Conservation (phyloP, 2,113 vertebrate genomes). For the Zapus hudsonius region DNA sequence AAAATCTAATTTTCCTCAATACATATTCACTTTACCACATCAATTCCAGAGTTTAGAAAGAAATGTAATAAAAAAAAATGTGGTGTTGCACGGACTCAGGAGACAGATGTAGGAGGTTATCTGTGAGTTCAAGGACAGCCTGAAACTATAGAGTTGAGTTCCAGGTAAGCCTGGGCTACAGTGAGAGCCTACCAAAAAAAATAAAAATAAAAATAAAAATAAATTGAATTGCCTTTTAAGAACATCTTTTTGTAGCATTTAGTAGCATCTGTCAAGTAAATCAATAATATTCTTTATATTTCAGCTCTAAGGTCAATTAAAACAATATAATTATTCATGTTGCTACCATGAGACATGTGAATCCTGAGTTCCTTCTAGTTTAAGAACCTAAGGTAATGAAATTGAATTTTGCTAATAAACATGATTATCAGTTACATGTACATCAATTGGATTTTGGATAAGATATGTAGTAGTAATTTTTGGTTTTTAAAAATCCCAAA, state of each 20-base stretch:
- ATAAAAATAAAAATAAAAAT: neutral
- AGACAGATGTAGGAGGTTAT: too few species aligned
- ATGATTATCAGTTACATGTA: neutral
- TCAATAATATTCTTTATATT: neutral
- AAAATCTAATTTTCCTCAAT: conserved; percentile 28
- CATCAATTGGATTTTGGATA: conserved; percentile 21
- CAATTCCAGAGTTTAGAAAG: neutral
- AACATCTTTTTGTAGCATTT: conserved; percentile 31
- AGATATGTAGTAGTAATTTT: neutral
- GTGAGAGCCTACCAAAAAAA: too few species aligned
- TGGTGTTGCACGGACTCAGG: too few species aligned
- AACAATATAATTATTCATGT: conserved; percentile 32
- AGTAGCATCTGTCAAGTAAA: conserved; percentile 34
- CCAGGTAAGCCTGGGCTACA: too few species aligned
- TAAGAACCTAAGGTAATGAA: neutral
- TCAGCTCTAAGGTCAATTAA: conserved; percentile 32
- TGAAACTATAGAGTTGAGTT: too few species aligned
- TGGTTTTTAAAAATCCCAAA: neutral
- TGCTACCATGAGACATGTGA: conserved; percentile 35
- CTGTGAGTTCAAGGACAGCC: too few species aligned
- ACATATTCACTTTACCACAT: neutral
- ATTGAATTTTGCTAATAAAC: neutral
- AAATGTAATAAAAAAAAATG: neutral
- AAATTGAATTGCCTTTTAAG: neutral
- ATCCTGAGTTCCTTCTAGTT: neutral